Base-by-base conservation (phyloP, 2,888 invertebrate species). In the Drosophila falleni region DNA sequence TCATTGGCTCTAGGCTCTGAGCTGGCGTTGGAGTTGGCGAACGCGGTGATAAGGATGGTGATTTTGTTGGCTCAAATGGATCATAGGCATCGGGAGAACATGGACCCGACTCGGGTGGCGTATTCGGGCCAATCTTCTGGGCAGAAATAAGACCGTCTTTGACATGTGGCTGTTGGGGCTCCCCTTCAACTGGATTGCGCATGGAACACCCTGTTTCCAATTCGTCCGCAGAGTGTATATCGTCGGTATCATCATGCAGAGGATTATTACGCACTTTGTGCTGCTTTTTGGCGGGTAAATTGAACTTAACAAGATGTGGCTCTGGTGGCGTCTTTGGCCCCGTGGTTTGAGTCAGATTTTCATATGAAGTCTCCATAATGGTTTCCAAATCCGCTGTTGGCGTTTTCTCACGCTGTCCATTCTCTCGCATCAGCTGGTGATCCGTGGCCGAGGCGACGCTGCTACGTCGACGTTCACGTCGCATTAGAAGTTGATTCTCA, bases 61-160 rank as follows among this genome's bases (percentile, higher is more conserved):
- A 97, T 91, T 97, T 96, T 9, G 97, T 97, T 0, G 97, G 97
- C 92, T 97, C 97, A 92, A 97, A 97, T 1, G 97, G 97, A 95
- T 97, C 97, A 92, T 97, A 97, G 3, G 95, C 97, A 92, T 97
- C 97, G 0, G 96, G 96, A 13, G 96, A 95, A 71, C 95, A 95
- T 0, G 95, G 95, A 0, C 95, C 95, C 8, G 95, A 95, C 66
- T 94, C 94, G 55, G 95, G 95, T 0, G 96, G 96, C 5, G 96
- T 96, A 87, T 96, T 96, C 0, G 96, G 96, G 0, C 96, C 96
- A 86, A 95, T 95, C 80, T 94, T 94, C 67, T 93, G 91, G 72
- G 90, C 66, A 63, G 58, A 82, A 59, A 87, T 85, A 9, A 87
- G 80, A 5, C 78, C 66, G 4, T 88, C 86, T 60, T 81, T 89